Percentiles rank a stretch among this genome's conserved stretches.
These are phyloP conservation scores for Stratiomys singularior DNA, from an alignment of 2,888 invertebrate genomes.

Conservation along the genomic window DNA sequence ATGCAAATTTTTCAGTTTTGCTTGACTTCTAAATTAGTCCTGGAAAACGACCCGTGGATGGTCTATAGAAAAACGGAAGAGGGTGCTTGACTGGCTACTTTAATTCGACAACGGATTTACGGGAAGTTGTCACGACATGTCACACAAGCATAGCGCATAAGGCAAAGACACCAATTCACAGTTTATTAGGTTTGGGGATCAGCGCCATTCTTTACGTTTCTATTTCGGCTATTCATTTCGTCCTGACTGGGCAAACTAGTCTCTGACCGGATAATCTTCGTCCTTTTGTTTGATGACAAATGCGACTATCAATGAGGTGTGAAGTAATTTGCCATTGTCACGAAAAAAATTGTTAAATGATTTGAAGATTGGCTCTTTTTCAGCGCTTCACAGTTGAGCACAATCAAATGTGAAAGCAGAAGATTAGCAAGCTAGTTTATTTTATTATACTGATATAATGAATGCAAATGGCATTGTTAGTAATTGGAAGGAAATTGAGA, in stretches of 20 bases:
- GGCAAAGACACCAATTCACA: conserved; percentile 29
- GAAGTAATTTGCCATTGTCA: conserved; percentile 43
- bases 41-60: not conserved
- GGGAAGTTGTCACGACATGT: conserved; percentile 35
- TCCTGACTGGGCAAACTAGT: not conserved
- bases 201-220: not conserved
- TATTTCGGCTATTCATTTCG: not conserved
- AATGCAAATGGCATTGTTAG: too few relatives aligned
- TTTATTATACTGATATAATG: not conserved
- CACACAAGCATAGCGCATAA: not conserved
- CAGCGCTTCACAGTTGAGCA: not conserved
- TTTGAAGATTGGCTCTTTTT: conserved; percentile 27
- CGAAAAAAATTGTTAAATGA: conserved; percentile 39
- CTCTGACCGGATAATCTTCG: not conserved
- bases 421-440: not conserved
- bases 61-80: not conserved
- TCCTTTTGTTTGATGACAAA: conserved; percentile 19
- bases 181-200: conserved; percentile 27
- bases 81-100: not conserved
- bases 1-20: conserved; percentile 23
- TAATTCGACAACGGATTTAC: conserved; percentile 18
- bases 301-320: conserved; percentile 40
- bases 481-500: too few relatives aligned
- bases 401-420: not conserved
- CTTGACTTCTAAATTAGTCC: conserved; percentile 12